phyloP scores from a whole-genome alignment of 2,888 invertebrate genomes.

The Dasypogon diadema region DNA sequence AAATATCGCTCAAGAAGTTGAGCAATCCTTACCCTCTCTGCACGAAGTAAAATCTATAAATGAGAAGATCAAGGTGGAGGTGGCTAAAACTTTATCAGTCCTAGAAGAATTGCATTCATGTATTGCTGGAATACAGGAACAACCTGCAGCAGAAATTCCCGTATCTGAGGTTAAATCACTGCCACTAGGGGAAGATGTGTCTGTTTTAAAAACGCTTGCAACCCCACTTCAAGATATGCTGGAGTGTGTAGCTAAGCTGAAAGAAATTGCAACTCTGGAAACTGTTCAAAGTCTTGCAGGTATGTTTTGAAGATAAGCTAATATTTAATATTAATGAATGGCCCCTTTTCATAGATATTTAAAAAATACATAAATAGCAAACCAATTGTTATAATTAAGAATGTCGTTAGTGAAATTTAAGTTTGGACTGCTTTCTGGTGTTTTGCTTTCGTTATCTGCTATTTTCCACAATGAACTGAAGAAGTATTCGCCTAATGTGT shows the following conservation, averaged over 20 bases:
- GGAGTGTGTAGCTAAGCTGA: conserved; percentile 63
- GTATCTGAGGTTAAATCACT: conserved; percentile 52
- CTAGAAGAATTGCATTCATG: conserved; percentile 65
- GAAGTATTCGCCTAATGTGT: too few relatives aligned
- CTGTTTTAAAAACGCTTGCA: conserved; percentile 61
- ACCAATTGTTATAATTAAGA: too few relatives aligned
- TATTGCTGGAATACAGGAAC: conserved; percentile 61
- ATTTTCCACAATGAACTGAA: too few relatives aligned
- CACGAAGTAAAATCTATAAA: conserved; percentile 63
- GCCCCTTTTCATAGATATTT: too few relatives aligned
- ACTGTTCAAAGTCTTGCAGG: conserved; percentile 54
- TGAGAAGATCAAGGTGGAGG: conserved; percentile 62
- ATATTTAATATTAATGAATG: too few relatives aligned
- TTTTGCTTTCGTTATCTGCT: too few relatives aligned
- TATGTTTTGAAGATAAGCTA: neutral
- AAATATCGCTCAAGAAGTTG: conserved; percentile 61
- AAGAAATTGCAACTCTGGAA: conserved; percentile 59
- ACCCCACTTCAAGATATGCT: conserved; percentile 63
- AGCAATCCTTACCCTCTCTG: conserved; percentile 62
- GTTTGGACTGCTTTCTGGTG: too few relatives aligned
- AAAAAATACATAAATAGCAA: too few relatives aligned
- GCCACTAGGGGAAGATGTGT: conserved; percentile 57
- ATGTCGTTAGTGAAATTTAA: too few relatives aligned
- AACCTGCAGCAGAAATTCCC: conserved; percentile 53
- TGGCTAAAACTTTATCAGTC: conserved; percentile 58